Conservation (phyloP, 2,888 invertebrate genomes). For the Synanthedon andrenaeformis region DNA sequence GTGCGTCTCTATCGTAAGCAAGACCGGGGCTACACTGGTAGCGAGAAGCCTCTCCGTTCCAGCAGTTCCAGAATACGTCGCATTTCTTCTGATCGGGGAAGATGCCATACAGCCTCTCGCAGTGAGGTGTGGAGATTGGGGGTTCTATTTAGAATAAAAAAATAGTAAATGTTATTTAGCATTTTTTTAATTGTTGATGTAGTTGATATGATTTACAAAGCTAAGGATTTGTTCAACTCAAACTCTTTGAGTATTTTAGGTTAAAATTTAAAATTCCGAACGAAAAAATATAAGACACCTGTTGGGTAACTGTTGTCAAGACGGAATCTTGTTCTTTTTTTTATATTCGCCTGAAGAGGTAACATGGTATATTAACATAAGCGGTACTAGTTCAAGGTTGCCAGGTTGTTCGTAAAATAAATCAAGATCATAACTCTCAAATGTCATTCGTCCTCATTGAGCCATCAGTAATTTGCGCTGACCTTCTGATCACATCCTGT, state of each 20-base stretch:
- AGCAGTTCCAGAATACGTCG: conserved; percentile 96
- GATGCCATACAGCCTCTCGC: conserved; percentile 89
- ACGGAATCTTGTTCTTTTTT: no score
- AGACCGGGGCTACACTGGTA: conserved; percentile 96
- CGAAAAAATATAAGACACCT: no score
- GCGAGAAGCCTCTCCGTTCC: conserved; percentile 94
- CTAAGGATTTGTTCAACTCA: no score
- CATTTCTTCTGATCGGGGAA: conserved; percentile 90
- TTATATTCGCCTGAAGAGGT: no score
- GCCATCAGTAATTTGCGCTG: conserved; percentile 10
- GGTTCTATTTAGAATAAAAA: conserved; percentile 72
- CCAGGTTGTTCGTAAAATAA: conserved; percentile 3
- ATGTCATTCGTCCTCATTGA: conserved; percentile 3
- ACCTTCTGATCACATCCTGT: conserved; percentile 55
- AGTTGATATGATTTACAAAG: no score
- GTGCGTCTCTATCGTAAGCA: conserved; percentile 92
- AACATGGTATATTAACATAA: conserved; percentile 3
- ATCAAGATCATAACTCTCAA: not conserved
- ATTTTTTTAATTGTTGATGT: no score
- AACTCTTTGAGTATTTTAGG: no score
- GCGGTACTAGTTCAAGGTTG: conserved; percentile 38
- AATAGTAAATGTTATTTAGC: conserved; percentile 3
- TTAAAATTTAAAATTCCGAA: no score
- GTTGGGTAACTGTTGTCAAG: no score
- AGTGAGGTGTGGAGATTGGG: conserved; percentile 85